A percentile compares a stretch with the other conserved stretches of the same genome.
Evolutionary conservation across 2,888 invertebrate genomes (phyloP).

Genomic region (Eupithecia subumbrata): DNA sequence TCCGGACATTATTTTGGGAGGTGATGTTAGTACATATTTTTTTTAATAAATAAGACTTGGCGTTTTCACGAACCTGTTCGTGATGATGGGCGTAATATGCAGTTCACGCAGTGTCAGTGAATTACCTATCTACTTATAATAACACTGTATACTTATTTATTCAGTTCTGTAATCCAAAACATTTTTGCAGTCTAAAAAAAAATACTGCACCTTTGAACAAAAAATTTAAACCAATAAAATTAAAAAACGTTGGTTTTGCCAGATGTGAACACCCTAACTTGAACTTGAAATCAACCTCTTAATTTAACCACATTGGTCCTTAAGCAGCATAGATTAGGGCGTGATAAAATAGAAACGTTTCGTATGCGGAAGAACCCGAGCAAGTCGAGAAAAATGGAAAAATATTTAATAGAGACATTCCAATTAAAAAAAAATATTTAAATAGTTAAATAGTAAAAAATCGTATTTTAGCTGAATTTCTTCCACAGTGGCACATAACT

Average conservation of each 20-base stretch:
- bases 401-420: too few relatives aligned
- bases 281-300: neutral
- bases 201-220: neutral
- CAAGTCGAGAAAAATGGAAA: neutral
- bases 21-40: too few relatives aligned
- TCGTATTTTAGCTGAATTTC: neutral
- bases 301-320: neutral
- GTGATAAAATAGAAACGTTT: neutral
- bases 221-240: neutral
- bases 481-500: neutral
- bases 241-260: neutral
- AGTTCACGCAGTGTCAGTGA: too few relatives aligned
- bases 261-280: neutral
- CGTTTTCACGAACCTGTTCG: too few relatives aligned
- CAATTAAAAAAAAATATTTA: too few relatives aligned
- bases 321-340: neutral
- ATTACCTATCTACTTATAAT: too few relatives aligned
- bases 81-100: too few relatives aligned
- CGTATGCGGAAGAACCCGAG: neutral
- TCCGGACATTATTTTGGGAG: too few relatives aligned
- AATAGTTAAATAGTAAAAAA: too few relatives aligned
- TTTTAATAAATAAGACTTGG: too few relatives aligned
- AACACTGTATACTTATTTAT: neutral
- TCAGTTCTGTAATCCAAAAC: neutral
- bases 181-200: neutral